Evolutionary conservation across 1,140 invertebrate species (phyloP), one percentile per base, ranked within the genome.

Genomic region (Camponotus pennsylvanicus): DNA sequence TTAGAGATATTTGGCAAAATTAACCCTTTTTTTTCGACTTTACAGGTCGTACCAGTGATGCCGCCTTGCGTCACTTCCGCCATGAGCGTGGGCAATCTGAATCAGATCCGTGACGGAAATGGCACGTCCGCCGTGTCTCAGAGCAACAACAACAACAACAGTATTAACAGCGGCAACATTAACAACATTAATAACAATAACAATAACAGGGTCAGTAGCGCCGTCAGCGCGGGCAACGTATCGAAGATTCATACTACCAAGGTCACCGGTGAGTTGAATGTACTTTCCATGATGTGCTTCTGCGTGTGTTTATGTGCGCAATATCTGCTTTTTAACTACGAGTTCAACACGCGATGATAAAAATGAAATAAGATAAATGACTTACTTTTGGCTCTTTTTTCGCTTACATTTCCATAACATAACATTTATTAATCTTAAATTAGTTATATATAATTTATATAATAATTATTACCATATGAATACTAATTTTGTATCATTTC

Each of bases 41-140:
- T 73, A 34, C 90, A 94, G 92, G 94, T 92, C 76, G 88, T 90
- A 49, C 49, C 92, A 70, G 90, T 90, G 78, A 92, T 94, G 86
- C 88, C 92, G 83, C 89, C 92, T 88, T 93, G 93, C 91, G 91
- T 94, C 86, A 92, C 93, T 90, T 92, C 94, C 90, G 90, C 93
- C 34, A 89, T 93, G 90, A 93, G 94, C 90, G 92, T 87, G 67
- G 93, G 92, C 88, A 94, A 94, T 92, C 92, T 94, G 80, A 94
- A 90, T 82, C 92, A 94, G 86, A 90, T 90, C 86, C 92, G 90
- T 64, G 92, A 94, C 84, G 91, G 89, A 75, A 80, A 84, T 69
- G 91, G 85, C 45, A 85, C 89, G 67, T 90, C 91, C 61, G 80
- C 85, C 52, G 87, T 78, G 67, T 42, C 90, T 57, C 88, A 87